These are phyloP conservation scores for Macquaria australasica DNA, from an alignment of 2,113 vertebrate genomes.

Conservation along the genomic window DNA sequence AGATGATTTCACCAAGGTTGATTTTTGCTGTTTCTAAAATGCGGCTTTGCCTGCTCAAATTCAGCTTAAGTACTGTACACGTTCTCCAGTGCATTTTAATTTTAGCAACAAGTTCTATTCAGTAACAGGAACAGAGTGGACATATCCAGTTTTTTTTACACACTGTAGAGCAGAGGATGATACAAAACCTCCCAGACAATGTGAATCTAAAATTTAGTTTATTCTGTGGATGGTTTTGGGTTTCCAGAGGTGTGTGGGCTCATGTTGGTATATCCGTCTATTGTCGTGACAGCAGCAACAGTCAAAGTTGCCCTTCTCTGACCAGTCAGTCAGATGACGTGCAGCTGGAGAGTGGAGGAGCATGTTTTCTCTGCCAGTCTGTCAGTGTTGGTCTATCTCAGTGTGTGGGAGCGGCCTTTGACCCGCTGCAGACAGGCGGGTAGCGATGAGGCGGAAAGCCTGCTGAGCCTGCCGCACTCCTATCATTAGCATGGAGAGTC, in stretches of 20 bases:
- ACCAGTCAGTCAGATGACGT: slow-evolving; percentile 18
- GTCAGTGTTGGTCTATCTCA: slow-evolving; percentile 52
- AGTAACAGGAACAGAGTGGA: background rate
- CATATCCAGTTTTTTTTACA: background rate
- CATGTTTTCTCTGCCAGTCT: slow-evolving; percentile 60
- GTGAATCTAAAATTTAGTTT: background rate
- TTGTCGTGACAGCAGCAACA: background rate
- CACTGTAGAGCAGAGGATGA: background rate
- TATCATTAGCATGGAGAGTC: slow-evolving; percentile 81
- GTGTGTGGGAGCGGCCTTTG: slow-evolving; percentile 73
- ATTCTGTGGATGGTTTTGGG: background rate
- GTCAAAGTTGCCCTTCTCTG: slow-evolving; percentile 19
- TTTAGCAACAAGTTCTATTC: background rate
- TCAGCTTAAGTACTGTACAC: background rate
- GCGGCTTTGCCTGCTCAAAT: slow-evolving; percentile 19
- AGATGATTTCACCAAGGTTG: slow-evolving; percentile 20
- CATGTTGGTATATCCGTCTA: background rate
- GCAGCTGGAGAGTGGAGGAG: slow-evolving; percentile 31
- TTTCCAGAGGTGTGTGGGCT: slow-evolving; percentile 2
- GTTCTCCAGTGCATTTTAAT: background rate
- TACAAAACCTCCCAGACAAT: background rate
- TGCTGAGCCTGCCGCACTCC: slow-evolving; percentile 70
- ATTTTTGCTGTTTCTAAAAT: slow-evolving; percentile 27
- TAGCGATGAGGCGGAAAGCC: slow-evolving; percentile 66
- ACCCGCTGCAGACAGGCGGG: slow-evolving; percentile 69